Base-by-base conservation (phyloP, 1,140 invertebrate species). In the Drosophila yakuba region DNA sequence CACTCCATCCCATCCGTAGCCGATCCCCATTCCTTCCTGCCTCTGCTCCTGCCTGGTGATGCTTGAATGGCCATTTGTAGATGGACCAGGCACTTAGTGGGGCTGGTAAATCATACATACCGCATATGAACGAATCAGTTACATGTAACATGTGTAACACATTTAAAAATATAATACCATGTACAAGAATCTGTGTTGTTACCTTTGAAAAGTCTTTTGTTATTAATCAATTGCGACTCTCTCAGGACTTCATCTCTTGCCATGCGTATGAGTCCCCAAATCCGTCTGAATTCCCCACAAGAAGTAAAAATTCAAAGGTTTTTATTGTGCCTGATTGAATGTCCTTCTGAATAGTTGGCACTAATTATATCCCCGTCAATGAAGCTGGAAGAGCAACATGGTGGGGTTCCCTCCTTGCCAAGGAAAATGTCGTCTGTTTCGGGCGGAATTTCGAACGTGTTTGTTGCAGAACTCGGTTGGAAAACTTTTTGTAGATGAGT, bases 31-130 rank as follows among this genome's bases (percentile, higher is more conserved):
- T 7, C 8, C 28, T 2, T 32, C 28, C 28, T 32, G 28, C 23
- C 2, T 0, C 3, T 25, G 12, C 36, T 25, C 20, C 23, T 32
- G 74, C 20, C 62, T 51, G 61, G 36, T 41, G 38, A 36, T 47
- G 61, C 63, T 74, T 72, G 79, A 63, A 75, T 69, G 62, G 67
- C 84, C 80, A 84, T 86, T 86, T 86, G 84, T 64, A 84, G 84
- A 84, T 84, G 76, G 52, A 59, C 78, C 47, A 56, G 38, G 45
- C 80, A 73, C 72, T 62, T 89, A 89, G 80, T 89, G 84, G 89
- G 83, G 55, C 71, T 72, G 72, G 55, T 80, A 89, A 86, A 83
- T 83, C 80, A 86, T 73, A 66, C 62, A 83, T 45, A 66, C 58
- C 60, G 45, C 72, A 71, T 45, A 76, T 43, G 74, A 57, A 47